Percentiles rank a stretch among this genome's conserved stretches.
phyloP scores from a whole-genome alignment of 1,140 invertebrate genomes.

The Lethrus apterus region DNA sequence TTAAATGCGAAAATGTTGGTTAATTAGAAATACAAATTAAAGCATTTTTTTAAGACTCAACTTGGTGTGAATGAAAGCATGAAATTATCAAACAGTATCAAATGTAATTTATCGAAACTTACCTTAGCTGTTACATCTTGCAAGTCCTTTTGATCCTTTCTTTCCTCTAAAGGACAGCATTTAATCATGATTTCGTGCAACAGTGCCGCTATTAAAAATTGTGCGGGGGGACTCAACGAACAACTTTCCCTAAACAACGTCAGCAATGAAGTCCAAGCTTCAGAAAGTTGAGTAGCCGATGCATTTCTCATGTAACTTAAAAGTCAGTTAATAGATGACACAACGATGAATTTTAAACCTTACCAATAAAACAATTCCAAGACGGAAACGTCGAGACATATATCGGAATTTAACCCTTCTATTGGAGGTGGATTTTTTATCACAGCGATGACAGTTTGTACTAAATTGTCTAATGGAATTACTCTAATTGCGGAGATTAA shows the following conservation, averaged over 20 bases:
- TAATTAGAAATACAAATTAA: constrained; percentile 1
- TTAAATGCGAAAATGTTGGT: constrained; percentile 3
- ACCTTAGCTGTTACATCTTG: constrained; percentile 69
- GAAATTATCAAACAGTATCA: not conserved
- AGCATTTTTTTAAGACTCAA: not conserved
- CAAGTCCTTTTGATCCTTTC: constrained; percentile 65
- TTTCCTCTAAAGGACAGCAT: constrained; percentile 67
- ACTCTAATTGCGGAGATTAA: constrained; percentile 74
- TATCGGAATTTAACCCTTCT: constrained; percentile 52
- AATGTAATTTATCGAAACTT: constrained; percentile 16
- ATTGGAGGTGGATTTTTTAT: constrained; percentile 70
- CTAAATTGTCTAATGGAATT: constrained; percentile 76
- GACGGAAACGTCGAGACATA: constrained; percentile 55
- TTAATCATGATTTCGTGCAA: constrained; percentile 82
- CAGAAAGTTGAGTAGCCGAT: constrained; percentile 59
- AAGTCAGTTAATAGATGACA: constrained; percentile 5
- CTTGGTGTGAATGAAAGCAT: not conserved
- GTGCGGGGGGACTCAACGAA: constrained; percentile 63
- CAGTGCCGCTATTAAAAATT: constrained; percentile 74
- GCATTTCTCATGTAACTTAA: constrained; percentile 64
- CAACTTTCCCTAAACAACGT: constrained; percentile 72
- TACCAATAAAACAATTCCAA: constrained; percentile 54
- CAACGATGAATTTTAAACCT: constrained; percentile 9
- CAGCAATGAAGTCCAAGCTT: constrained; percentile 73
- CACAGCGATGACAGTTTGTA: constrained; percentile 78